Evolutionary conservation across 2,888 invertebrate species (phyloP).

Genomic region (Silvanus unidentatus): DNA sequence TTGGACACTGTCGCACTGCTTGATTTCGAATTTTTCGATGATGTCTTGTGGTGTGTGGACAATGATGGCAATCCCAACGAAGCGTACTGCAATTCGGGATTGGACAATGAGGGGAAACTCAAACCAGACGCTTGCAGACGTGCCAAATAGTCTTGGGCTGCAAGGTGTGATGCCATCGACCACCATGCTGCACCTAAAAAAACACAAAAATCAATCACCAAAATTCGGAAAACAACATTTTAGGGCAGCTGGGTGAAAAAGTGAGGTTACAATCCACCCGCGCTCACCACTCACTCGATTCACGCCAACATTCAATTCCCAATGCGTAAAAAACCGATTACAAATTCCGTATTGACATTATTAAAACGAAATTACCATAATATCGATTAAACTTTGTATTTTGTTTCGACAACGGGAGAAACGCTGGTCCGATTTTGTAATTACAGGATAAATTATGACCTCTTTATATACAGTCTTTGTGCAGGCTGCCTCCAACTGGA

Average conservation of each 20-base stretch:
- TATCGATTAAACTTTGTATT: constrained; percentile 1
- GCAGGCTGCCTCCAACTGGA: constrained; percentile 25
- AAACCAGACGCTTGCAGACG: constrained; percentile 75
- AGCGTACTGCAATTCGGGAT: constrained; percentile 55
- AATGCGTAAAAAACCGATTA: background rate
- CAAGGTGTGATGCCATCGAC: constrained; percentile 84
- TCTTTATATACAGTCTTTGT: constrained; percentile 29
- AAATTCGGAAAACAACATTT: background rate
- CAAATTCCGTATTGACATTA: background rate
- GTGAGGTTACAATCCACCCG: background rate
- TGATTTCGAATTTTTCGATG: constrained; percentile 27
- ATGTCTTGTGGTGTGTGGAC: constrained; percentile 38
- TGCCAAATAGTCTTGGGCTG: constrained; percentile 82
- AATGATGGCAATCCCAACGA: constrained; percentile 49
- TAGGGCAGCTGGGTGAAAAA: background rate
- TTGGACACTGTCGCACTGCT: constrained; percentile 28
- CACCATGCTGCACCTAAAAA: constrained; percentile 77
- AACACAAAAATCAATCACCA: background rate
- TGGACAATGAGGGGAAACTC: constrained; percentile 59
- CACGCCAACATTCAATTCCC: background rate
- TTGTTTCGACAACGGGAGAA: background rate
- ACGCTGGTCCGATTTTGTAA: constrained; percentile 10
- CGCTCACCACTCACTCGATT: no score
- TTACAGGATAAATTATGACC: constrained; percentile 28
- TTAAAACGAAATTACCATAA: constrained; percentile 12